A percentile compares a stretch with the other conserved stretches of the same genome.
These are phyloP conservation scores for Drosophila mettleri DNA, from an alignment of 2,888 invertebrate genomes.

Conservation along the genomic window DNA sequence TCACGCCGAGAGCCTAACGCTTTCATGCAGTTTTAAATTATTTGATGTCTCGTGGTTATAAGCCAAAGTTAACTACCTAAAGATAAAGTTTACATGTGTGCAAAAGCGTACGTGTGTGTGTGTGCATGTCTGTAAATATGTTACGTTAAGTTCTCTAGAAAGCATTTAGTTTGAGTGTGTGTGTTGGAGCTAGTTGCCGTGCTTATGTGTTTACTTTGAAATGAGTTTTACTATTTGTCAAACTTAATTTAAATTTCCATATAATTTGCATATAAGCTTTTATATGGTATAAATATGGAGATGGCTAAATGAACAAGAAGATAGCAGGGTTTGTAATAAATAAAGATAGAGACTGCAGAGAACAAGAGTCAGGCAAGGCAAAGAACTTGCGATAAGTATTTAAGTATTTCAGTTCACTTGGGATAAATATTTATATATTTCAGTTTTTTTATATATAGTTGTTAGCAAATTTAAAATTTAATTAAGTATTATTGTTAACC, in stretches of 20 bases:
- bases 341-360: no score
- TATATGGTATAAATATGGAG: neutral
- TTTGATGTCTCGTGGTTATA: constrained; percentile 21
- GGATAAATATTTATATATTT: no score
- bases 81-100: constrained; percentile 18
- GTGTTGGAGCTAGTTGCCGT: constrained; percentile 1
- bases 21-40: constrained; percentile 6
- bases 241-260: constrained; percentile 28
- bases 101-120: neutral
- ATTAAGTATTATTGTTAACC: no score
- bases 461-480: no score
- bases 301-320: neutral
- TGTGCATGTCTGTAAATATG: constrained; percentile 23
- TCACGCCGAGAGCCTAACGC: neutral
- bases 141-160: constrained; percentile 17
- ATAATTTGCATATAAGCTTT: constrained; percentile 18
- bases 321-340: no score
- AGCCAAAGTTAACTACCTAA: constrained; percentile 18
- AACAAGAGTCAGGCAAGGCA: no score
- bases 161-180: constrained; percentile 12
- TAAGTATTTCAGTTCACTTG: no score
- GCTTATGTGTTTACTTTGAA: constrained; percentile 33
- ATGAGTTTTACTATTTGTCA: constrained; percentile 29
- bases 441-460: no score
- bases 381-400: no score